phyloP scores from a whole-genome alignment of 2,888 invertebrate genomes.

The Ochropacha duplaris region DNA sequence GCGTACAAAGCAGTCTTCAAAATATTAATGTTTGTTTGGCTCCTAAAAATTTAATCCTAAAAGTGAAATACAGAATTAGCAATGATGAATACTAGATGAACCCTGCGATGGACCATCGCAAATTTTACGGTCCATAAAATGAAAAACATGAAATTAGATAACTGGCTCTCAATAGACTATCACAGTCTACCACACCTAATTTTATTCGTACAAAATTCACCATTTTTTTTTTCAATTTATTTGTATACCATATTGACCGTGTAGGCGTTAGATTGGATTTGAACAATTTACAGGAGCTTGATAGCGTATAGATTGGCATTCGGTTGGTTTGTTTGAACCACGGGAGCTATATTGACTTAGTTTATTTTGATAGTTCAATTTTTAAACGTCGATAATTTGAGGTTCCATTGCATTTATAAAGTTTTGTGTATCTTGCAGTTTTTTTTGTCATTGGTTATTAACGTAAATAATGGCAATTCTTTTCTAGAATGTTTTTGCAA shows the following conservation, averaged over 20 bases:
- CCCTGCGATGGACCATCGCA: no score
- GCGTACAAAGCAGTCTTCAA: no score
- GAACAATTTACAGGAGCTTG: constrained; percentile 46
- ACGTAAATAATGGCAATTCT: no score
- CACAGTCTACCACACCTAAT: neutral
- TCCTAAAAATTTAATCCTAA: neutral
- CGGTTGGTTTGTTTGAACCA: constrained; percentile 31
- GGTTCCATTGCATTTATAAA: neutral
- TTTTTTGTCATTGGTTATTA: no score
- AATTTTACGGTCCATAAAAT: no score
- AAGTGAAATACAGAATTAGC: neutral
- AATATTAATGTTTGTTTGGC: neutral
- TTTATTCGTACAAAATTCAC: neutral
- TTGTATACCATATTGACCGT: constrained; percentile 24
- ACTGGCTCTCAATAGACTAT: neutral
- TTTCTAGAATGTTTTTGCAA: no score
- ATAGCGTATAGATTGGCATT: constrained; percentile 25
- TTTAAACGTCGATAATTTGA: neutral
- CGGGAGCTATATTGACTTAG: constrained; percentile 15
- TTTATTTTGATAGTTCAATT: neutral
- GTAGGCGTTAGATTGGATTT: constrained; percentile 51
- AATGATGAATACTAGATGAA: neutral
- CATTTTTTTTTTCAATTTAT: constrained; percentile 17
- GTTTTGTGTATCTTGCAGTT: neutral
- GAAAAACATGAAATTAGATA: neutral